A percentile compares a stretch with the other conserved stretches of the same genome.
phyloP scores from a whole-genome alignment of 2,113 vertebrate genomes.

The Spea multiplicata region DNA sequence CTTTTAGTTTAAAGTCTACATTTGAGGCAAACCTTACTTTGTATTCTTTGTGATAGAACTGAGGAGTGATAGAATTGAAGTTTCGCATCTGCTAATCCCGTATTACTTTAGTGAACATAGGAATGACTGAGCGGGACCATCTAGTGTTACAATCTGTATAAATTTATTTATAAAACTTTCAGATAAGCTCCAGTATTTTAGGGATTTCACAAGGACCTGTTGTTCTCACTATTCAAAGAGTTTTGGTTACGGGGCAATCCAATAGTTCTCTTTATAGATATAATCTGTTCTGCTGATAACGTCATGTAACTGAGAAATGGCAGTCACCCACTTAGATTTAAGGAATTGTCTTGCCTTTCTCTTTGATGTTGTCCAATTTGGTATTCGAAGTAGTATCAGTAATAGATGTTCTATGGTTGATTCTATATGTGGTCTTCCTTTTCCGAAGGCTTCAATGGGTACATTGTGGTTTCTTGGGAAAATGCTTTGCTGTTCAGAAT shows the following conservation, averaged over 20 bases:
- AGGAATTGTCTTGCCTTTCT: not conserved
- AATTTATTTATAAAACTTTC: not conserved
- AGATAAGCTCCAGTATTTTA: not conserved
- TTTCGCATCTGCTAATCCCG: conserved; percentile 12
- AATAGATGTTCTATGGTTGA: not conserved
- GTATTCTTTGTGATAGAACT: conserved; percentile 49
- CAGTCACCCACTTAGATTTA: conserved; percentile 1
- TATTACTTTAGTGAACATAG: conserved; percentile 14
- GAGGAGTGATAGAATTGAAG: conserved; percentile 30
- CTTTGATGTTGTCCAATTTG: not conserved
- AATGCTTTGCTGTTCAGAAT: too few species aligned
- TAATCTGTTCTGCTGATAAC: conserved; percentile 31
- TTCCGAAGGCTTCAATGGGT: too few species aligned
- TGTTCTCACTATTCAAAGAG: conserved; percentile 29
- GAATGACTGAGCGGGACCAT: not conserved
- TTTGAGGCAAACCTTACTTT: conserved; percentile 31
- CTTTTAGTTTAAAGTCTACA: conserved; percentile 26
- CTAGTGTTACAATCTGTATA: conserved; percentile 31
- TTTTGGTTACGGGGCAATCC: conserved; percentile 24
- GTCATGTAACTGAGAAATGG: conserved; percentile 22
- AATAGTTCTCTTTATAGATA: conserved; percentile 6
- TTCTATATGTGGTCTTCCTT: too few species aligned
- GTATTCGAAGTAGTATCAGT: not conserved
- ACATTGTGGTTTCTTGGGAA: too few species aligned
- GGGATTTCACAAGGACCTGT: conserved; percentile 17